phyloP scores from a whole-genome alignment of 1,140 invertebrate genomes.

The Drosophila watanabei region DNA sequence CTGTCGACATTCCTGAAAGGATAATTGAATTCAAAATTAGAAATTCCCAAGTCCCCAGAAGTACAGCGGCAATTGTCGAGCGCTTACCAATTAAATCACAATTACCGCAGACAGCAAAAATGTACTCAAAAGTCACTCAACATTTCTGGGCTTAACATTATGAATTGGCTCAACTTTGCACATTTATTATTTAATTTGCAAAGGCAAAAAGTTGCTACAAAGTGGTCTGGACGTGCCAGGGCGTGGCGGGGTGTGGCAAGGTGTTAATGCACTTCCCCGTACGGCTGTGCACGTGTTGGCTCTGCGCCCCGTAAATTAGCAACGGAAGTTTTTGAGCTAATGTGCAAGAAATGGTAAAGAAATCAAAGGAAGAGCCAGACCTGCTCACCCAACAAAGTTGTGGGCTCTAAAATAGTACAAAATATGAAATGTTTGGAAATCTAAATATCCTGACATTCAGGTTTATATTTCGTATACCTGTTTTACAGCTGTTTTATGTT shows the following conservation, averaged over 20 bases:
- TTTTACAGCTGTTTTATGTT: too few relatives aligned
- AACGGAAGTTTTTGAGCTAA: conserved; percentile 62
- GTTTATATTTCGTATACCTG: too few relatives aligned
- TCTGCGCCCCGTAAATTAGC: conserved; percentile 56
- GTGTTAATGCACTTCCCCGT: conserved; percentile 52
- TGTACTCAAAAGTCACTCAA: conserved; percentile 44
- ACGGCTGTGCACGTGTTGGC: conserved; percentile 20
- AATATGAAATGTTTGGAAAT: not conserved
- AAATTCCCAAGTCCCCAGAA: not conserved
- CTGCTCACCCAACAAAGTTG: conserved; percentile 26
- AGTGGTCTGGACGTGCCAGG: conserved; percentile 11
- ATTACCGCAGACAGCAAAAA: conserved; percentile 38
- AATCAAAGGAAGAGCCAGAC: conserved; percentile 29
- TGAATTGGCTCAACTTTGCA: conserved; percentile 54
- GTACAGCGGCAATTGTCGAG: conserved; percentile 21
- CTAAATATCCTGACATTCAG: not conserved
- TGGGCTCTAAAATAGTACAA: not conserved
- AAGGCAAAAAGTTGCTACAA: conserved; percentile 45
- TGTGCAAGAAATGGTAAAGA: conserved; percentile 51
- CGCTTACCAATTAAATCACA: conserved; percentile 44
- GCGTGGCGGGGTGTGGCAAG: conserved; percentile 1
- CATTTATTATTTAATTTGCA: conserved; percentile 63
- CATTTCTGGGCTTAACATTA: conserved; percentile 34
- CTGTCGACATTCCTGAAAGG: not conserved
- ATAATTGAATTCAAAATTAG: conserved; percentile 18